These are phyloP conservation scores for Aselliscus stoliczkanus DNA, from an alignment of 2,797 vertebrate genomes.

Conservation along the genomic window DNA sequence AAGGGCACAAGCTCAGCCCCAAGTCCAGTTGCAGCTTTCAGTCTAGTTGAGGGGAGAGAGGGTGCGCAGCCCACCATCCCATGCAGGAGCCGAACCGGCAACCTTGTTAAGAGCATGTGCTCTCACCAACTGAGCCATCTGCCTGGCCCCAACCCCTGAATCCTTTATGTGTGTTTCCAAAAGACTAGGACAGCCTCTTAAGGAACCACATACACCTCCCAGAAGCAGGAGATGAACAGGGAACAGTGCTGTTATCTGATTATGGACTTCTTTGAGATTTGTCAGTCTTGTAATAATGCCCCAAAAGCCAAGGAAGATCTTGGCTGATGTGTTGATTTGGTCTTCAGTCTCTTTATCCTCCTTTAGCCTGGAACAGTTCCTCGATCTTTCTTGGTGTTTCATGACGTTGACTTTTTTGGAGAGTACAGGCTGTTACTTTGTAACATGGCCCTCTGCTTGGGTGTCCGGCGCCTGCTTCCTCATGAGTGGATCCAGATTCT, in stretches of 20 bases:
- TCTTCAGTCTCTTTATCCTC: not conserved
- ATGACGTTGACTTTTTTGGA: not conserved
- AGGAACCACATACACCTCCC: accelerated
- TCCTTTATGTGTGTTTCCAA: not conserved
- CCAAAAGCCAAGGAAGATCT: not conserved
- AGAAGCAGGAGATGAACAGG: not conserved
- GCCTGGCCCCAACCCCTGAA: too few species aligned
- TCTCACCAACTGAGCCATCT: too few species aligned
- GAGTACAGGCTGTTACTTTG: not conserved
- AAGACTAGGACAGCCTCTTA: not conserved
- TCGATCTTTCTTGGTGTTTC: not conserved
- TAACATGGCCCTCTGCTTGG: not conserved
- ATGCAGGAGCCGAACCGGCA: too few species aligned
- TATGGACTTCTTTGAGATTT: not conserved
- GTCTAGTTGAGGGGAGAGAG: too few species aligned
- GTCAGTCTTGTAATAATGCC: not conserved
- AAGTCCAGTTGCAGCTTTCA: too few species aligned
- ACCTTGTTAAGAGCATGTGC: too few species aligned
- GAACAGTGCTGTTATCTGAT: too few species aligned
- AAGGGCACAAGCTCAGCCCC: too few species aligned
- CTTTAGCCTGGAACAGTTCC: accelerated
- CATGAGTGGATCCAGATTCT: not conserved
- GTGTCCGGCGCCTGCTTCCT: not conserved
- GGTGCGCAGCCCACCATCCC: too few species aligned
- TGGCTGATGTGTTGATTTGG: not conserved